Evolutionary conservation across 2,888 invertebrate genomes (phyloP).

Genomic region (Agrotis ipsilon): DNA sequence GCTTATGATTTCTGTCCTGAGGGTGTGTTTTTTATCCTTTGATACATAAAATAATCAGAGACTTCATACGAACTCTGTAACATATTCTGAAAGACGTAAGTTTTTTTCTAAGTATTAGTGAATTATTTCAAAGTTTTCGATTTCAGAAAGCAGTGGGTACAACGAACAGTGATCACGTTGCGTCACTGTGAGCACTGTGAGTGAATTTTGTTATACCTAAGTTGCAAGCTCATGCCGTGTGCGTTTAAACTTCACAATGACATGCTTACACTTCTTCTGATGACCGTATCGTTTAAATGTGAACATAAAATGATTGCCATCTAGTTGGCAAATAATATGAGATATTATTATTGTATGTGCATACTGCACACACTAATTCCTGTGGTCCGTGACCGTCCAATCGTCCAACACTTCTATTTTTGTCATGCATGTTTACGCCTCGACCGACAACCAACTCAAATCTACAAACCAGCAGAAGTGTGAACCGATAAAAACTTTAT

Average conservation of each 20-base stretch:
- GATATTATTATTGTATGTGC: too few relatives aligned
- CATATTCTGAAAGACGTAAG: constrained; percentile 6
- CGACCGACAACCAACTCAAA: neutral
- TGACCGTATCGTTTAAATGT: neutral
- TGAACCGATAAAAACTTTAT: constrained; percentile 17
- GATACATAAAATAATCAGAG: neutral
- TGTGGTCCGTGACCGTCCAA: too few relatives aligned
- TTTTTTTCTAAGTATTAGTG: neutral
- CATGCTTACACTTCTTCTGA: neutral
- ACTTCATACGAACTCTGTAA: neutral
- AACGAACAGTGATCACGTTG: constrained; percentile 4
- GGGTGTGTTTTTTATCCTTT: constrained; percentile 16
- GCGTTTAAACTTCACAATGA: constrained; percentile 7
- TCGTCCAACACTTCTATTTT: too few relatives aligned
- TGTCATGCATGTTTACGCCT: neutral
- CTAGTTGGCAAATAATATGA: neutral
- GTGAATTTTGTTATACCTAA: neutral
- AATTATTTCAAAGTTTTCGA: constrained; percentile 7
- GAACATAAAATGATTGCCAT: neutral
- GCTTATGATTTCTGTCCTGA: constrained; percentile 26
- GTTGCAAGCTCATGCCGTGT: constrained; percentile 13
- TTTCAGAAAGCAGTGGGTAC: constrained; percentile 7
- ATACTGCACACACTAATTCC: too few relatives aligned
- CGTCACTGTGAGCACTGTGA: neutral
- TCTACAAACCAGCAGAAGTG: constrained; percentile 1